A percentile compares a stretch with the other conserved stretches of the same genome.
Conservation (phyloP, 2,888 invertebrate genomes). For the Microdon myrmicae region DNA sequence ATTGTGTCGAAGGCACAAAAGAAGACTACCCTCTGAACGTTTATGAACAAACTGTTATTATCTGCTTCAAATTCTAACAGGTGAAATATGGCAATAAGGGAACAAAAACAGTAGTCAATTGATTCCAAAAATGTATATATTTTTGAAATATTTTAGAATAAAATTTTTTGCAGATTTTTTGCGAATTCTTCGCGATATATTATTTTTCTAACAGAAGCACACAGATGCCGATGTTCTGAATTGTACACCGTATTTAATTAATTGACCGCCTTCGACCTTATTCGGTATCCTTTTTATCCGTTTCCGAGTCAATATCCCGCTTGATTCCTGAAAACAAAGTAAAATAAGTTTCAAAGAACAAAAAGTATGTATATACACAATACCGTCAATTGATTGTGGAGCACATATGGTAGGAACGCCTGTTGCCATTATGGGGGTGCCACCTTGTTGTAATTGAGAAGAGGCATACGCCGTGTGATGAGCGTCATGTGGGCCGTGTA, state of each 20-base stretch:
- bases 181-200: no score
- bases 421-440: constrained; percentile 37
- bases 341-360: neutral
- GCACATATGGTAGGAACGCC: constrained; percentile 48
- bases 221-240: no score
- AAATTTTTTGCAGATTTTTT: constrained; percentile 3
- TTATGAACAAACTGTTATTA: no score
- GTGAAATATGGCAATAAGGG: no score
- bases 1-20: constrained; percentile 56
- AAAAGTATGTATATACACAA: constrained; percentile 35
- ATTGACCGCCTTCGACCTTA: constrained; percentile 53
- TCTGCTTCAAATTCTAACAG: no score
- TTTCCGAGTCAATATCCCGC: constrained; percentile 56
- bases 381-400: constrained; percentile 49
- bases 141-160: constrained; percentile 2
- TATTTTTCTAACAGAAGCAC: no score
- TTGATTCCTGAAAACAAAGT: constrained; percentile 48
- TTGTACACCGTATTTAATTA: no score
- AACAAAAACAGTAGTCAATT: constrained; percentile 1
- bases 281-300: constrained; percentile 64
- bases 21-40: constrained; percentile 30
- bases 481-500: constrained; percentile 55
- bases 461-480: constrained; percentile 39
- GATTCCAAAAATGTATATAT: constrained; percentile 4
- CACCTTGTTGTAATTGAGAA: constrained; percentile 43